A percentile compares a stretch with the other conserved stretches of the same genome.
Conservation (phyloP, 2,888 invertebrate species). For the Trissoscelio sp. region DNA sequence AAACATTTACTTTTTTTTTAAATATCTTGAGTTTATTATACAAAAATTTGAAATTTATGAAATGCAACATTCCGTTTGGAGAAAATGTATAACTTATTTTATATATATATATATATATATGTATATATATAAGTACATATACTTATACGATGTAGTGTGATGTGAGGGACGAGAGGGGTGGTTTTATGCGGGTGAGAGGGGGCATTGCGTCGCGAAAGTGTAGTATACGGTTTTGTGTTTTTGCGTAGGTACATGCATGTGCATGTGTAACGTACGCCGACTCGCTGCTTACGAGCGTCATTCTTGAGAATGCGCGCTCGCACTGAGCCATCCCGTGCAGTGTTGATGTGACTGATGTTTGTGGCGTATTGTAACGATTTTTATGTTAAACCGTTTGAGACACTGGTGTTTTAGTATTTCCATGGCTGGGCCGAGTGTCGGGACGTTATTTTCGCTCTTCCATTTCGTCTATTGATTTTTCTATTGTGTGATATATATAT, state of each 20-base stretch:
- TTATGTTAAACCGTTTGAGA: conserved; percentile 44
- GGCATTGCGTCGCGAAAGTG: conserved; percentile 55
- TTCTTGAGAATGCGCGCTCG: conserved; percentile 62
- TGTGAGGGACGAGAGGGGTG: conserved; percentile 33
- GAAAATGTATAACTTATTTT: too few relatives aligned
- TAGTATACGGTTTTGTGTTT: conserved; percentile 60
- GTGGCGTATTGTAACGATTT: conserved; percentile 63
- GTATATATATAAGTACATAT: background rate
- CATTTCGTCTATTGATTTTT: conserved; percentile 36
- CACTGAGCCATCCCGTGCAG: conserved; percentile 53
- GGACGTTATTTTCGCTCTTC: conserved; percentile 29
- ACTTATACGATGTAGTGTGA: background rate
- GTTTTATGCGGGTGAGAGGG: conserved; percentile 38
- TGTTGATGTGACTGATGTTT: conserved; percentile 64
- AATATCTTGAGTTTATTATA: too few relatives aligned
- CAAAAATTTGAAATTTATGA: too few relatives aligned
- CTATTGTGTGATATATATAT: conserved; percentile 18
- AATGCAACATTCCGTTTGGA: too few relatives aligned
- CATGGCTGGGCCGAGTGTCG: conserved; percentile 14
- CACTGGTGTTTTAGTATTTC: conserved; percentile 33
- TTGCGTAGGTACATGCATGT: conserved; percentile 66
- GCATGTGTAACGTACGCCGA: conserved; percentile 61
- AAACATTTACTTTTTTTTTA: too few relatives aligned
- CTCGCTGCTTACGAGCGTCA: conserved; percentile 62
- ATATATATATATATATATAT: background rate